Evolutionary conservation across 30 jellyfish, hydroid and myxozoan genomes (phyloP), one percentile per base, ranked within the genome.

Genomic region (Pseudorhiza aurosa): DNA sequence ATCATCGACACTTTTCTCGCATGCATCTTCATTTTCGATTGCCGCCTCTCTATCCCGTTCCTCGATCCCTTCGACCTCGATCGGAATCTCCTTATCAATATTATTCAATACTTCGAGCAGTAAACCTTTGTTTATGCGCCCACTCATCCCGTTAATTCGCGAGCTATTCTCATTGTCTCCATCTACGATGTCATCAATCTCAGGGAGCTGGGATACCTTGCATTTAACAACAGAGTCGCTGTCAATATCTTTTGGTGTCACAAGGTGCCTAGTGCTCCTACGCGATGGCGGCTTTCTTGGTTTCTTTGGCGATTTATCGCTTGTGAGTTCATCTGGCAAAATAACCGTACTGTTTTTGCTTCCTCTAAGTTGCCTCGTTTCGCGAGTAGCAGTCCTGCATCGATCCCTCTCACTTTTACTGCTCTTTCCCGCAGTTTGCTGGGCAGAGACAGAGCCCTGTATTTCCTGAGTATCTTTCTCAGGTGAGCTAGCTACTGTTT

Each of bases 71-170:
- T 21, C 49, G 9, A 67, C 64, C 4, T 35, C 67, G 37, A 74
- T 36, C 4, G 87, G 87, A 27, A 74, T 74, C 21, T 74, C 67
- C 1, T 50, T 35, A 68, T 74, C 67, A 32, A 74, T 46, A 49
- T 56, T 36, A 56, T 35, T 39, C 5, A 64, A 22, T 1, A 64
- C 59, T 33, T 64, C 77, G 3, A 64, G 58, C 1, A 64, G 10
- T 30, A 42, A 22, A 21, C 56, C 58, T 42, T 64, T 64, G 18
- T 39, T 39, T 29, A 64, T 17, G 58, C 32, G 36, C 26, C 77
- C 77, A 15, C 17, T 68, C 9, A 68, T 8, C 30, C 67, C 82
- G 26, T 68, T 68, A 5, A 25, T 44, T 24, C 82, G 50, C 12
- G 77, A 30, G 21, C n/a, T 18, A 5, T 19, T 22, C 9, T 10